Percentiles rank a stretch among this genome's conserved stretches.
Conservation (phyloP, 2,888 invertebrate species). For the Microctonus brassicae region DNA sequence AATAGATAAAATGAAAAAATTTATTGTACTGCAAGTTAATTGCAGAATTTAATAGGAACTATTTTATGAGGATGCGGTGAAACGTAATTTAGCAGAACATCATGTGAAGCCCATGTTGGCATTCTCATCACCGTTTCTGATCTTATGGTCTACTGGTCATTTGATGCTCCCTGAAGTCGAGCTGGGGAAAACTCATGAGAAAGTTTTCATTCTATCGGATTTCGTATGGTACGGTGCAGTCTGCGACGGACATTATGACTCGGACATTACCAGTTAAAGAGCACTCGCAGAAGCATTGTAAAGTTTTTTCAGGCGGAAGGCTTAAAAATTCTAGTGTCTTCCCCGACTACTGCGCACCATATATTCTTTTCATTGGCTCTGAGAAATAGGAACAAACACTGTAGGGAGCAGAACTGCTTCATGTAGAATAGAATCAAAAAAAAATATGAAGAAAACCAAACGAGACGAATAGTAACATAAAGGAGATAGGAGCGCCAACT, state of each 20-base stretch:
- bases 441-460: constrained; percentile 23
- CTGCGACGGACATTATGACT: constrained; percentile 37
- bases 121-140: constrained; percentile 4
- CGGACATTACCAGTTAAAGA: constrained; percentile 42
- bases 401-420: not conserved
- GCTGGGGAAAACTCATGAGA: constrained; percentile 28
- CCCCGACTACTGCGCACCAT: constrained; percentile 29
- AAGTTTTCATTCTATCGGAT: constrained; percentile 38
- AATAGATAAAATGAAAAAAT: not conserved
- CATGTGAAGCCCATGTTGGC: constrained; percentile 3
- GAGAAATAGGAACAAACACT: not conserved
- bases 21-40: constrained; percentile 3
- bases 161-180: constrained; percentile 16
- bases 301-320: constrained; percentile 57
- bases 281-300: constrained; percentile 47
- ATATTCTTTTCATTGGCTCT: constrained; percentile 35
- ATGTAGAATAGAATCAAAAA: constrained; percentile 13
- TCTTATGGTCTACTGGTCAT: constrained; percentile 39
- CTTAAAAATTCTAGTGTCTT: constrained; percentile 56
- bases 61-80: not conserved
- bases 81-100: constrained; percentile 9
- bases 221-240: constrained; percentile 27
- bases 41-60: constrained; percentile 7
- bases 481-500: not conserved
- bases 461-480: not conserved